Evolutionary conservation across 2,888 invertebrate species (phyloP), one percentile per base, ranked within the genome.

Genomic region (Stenichneumon culpator): DNA sequence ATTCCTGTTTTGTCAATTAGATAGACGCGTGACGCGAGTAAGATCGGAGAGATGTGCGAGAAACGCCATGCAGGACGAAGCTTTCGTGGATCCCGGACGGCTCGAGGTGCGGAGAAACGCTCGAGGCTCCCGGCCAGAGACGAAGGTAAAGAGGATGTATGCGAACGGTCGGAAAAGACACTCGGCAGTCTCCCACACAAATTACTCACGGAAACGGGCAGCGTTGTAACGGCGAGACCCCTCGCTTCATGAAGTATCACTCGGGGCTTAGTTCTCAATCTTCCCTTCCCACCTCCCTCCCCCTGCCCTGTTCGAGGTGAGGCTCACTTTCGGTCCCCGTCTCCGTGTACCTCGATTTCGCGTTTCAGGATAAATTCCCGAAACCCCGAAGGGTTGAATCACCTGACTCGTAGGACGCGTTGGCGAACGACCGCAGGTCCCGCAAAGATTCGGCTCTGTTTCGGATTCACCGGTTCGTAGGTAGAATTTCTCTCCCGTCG

Each of bases 131-230:
- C 39, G 44, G 69, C 65, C 25, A 60, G 25, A 57, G 73, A 79
- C 54, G n/a, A 52, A 78, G 81, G 57, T 72, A 75, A 73, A 75
- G 60, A 52, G 25, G n/a, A 16, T 60, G 44, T 75, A 67, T 11
- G 60, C 39, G 52, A 36, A 74, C 22, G 67, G 72, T 68, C 74
- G 77, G 88, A 86, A 87, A 87, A 89, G 89, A 88, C 91, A 91
- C 89, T 90, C 83, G 92, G 82, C 86, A 25, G 70, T 86, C 88
- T 92, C 92, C 89, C 92, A 92, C 90, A 91, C 90, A 91, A 92
- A 92, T 92, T 91, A 92, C 90, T 87, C 81, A 87, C 86, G 89
- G 88, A 85, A 89, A 82, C 83, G 82, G 82, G 67, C 79, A 77
- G 47, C 72, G 72, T 16, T 47, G 52, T 70, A 70, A 75, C 70